Conservation (phyloP, 2,797 vertebrate species). For the Adelosebastes latens region DNA sequence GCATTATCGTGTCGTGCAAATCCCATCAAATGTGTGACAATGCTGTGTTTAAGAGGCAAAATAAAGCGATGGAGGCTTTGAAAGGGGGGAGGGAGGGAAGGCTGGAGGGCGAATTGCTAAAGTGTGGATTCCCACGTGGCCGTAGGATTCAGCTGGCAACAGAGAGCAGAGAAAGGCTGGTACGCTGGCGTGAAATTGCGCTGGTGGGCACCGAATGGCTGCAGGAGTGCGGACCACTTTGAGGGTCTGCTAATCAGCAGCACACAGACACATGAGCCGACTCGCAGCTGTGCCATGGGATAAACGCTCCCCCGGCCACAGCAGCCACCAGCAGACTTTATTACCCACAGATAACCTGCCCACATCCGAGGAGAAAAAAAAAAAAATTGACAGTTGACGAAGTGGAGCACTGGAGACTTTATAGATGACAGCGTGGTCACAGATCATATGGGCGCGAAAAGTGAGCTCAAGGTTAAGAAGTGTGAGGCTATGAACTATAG, state of each 20-base stretch:
- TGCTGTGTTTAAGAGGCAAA: constrained; percentile 50
- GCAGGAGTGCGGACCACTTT: constrained; percentile 73
- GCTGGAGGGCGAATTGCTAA: constrained; percentile 59
- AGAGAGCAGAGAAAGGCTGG: constrained; percentile 60
- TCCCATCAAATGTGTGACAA: constrained; percentile 64
- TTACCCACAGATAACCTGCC: constrained; percentile 78
- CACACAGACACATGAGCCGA: constrained; percentile 74
- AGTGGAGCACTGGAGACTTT: constrained; percentile 66
- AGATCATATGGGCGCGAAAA: constrained; percentile 65
- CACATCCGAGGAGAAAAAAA: constrained; percentile 39
- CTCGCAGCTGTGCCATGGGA: constrained; percentile 75
- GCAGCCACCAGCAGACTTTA: constrained; percentile 69
- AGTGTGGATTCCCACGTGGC: constrained; percentile 68
- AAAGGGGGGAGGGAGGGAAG: constrained; percentile 10
- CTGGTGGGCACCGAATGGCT: constrained; percentile 70
- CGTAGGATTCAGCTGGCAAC: constrained; percentile 66
- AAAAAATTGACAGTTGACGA: constrained; percentile 57
- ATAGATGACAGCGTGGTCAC: constrained; percentile 73
- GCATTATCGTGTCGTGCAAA: constrained; percentile 50
- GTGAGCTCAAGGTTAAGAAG: constrained; percentile 73
- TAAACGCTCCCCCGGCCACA: constrained; percentile 70
- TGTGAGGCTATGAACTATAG: constrained; percentile 60
- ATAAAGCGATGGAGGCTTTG: constrained; percentile 61
- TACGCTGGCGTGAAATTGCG: constrained; percentile 80
- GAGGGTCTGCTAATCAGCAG: constrained; percentile 83